These are phyloP conservation scores for Dicycla oo DNA, from an alignment of 2,888 invertebrate genomes.

Conservation along the genomic window DNA sequence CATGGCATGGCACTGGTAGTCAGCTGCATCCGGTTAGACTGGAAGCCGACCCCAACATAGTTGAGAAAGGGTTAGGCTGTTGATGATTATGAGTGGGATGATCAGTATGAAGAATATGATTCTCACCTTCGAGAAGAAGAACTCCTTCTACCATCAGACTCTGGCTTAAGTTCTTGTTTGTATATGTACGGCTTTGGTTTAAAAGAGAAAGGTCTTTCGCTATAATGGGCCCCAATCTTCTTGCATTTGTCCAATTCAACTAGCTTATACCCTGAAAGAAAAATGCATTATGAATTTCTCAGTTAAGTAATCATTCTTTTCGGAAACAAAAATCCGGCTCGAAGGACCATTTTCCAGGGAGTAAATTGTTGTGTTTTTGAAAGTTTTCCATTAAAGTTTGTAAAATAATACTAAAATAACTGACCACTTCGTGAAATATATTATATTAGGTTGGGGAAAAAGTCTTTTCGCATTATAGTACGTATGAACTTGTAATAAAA, in stretches of 20 bases:
- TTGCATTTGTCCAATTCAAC: constrained; percentile 71
- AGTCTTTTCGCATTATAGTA: no score
- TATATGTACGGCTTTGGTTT: constrained; percentile 28
- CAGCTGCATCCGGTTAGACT: neutral
- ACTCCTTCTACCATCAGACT: constrained; percentile 61
- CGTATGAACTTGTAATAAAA: no score
- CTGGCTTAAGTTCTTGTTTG: constrained; percentile 22
- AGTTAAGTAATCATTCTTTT: neutral
- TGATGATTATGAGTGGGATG: neutral
- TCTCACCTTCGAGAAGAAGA: constrained; percentile 76
- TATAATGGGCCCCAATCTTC: constrained; percentile 62
- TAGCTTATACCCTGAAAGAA: constrained; percentile 72
- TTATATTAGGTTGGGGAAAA: no score
- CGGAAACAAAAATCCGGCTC: neutral
- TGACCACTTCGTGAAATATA: no score
- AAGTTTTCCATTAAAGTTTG: neutral
- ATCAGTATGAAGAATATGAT: no score
- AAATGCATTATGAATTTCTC: neutral
- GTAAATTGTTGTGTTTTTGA: neutral
- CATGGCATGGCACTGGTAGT: neutral
- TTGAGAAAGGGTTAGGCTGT: neutral
- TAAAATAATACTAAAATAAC: neutral
- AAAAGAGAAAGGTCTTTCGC: constrained; percentile 50
- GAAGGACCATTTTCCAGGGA: neutral
- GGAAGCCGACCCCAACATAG: neutral